These are phyloP conservation scores for Bombus fervidus DNA, from an alignment of 1,140 invertebrate species.

Conservation along the genomic window DNA sequence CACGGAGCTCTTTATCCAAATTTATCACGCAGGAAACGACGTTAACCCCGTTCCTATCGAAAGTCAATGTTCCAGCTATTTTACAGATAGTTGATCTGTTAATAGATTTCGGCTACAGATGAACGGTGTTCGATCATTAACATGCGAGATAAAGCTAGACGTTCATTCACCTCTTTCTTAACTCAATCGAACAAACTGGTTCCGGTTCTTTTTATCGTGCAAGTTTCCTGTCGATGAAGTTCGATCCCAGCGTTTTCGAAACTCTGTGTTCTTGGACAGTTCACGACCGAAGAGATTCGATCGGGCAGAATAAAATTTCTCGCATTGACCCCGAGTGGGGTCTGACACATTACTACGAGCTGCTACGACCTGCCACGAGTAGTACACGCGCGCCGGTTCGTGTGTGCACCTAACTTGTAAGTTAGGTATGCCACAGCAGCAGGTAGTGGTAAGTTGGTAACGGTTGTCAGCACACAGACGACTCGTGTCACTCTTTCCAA, in stretches of 20 bases:
- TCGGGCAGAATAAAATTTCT: constrained; percentile 25
- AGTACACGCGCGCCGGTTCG: neutral
- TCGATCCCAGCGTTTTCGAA: neutral
- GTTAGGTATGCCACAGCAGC: constrained; percentile 53
- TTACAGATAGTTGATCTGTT: neutral
- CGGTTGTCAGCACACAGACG: constrained; percentile 62
- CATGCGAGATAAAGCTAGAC: neutral
- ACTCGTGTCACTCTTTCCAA: constrained; percentile 64
- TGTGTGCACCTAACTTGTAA: constrained; percentile 32
- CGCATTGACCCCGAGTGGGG: constrained; percentile 51
- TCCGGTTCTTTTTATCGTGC: neutral
- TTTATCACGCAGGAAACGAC: constrained; percentile 42
- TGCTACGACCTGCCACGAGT: neutral
- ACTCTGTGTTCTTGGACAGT: neutral
- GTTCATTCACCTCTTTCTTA: neutral
- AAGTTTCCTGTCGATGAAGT: neutral
- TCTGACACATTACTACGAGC: constrained; percentile 21
- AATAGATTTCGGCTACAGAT: neutral
- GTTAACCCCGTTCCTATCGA: constrained; percentile 28
- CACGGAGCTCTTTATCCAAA: neutral
- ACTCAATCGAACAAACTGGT: neutral
- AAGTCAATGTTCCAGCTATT: neutral
- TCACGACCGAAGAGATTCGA: constrained; percentile 8
- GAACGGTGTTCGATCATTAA: neutral
- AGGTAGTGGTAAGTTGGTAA: constrained; percentile 55